Percentiles rank a stretch among this genome's conserved stretches.
These are phyloP conservation scores for Trypoxylus dichotomus DNA, from an alignment of 1,140 invertebrate species.

Conservation along the genomic window DNA sequence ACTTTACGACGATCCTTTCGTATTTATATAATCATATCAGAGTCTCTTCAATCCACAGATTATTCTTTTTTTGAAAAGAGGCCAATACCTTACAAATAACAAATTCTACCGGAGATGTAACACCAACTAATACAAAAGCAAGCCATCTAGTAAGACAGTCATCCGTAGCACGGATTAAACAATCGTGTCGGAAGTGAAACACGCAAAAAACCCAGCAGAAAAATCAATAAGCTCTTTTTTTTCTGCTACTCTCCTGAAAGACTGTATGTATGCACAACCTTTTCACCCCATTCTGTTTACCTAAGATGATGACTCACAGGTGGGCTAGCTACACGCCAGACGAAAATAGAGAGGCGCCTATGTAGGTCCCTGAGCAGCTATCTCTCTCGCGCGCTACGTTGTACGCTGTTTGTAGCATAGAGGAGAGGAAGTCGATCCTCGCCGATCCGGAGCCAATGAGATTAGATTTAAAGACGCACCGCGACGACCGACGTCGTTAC, in stretches of 20 bases:
- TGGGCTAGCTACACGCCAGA: constrained; percentile 3
- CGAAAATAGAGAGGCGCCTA: constrained; percentile 4
- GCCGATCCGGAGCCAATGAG: constrained; percentile 18
- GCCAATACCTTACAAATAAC: too few relatives aligned
- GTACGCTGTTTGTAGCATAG: too few relatives aligned
- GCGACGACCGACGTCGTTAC: constrained; percentile 13
- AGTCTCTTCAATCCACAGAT: too few relatives aligned
- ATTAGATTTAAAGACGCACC: constrained; percentile 22
- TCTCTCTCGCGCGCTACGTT: neutral
- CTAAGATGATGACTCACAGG: constrained; percentile 24
- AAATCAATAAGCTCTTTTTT: constrained; percentile 15
- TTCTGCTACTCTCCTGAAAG: constrained; percentile 1
- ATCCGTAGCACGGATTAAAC: neutral
- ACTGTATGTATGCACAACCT: constrained; percentile 5
- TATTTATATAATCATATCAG: too few relatives aligned
- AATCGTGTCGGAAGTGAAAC: constrained; percentile 4
- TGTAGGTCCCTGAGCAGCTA: neutral
- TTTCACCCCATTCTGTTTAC: constrained; percentile 24
- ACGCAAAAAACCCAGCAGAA: constrained; percentile 10
- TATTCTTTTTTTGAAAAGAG: too few relatives aligned
- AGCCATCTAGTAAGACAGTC: neutral
- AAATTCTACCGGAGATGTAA: too few relatives aligned
- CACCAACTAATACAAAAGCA: neutral
- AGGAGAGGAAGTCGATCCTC: neutral
- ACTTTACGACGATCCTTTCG: too few relatives aligned